Evolutionary conservation across 1,140 invertebrate species (phyloP).

Genomic region (Caerostris darwini): DNA sequence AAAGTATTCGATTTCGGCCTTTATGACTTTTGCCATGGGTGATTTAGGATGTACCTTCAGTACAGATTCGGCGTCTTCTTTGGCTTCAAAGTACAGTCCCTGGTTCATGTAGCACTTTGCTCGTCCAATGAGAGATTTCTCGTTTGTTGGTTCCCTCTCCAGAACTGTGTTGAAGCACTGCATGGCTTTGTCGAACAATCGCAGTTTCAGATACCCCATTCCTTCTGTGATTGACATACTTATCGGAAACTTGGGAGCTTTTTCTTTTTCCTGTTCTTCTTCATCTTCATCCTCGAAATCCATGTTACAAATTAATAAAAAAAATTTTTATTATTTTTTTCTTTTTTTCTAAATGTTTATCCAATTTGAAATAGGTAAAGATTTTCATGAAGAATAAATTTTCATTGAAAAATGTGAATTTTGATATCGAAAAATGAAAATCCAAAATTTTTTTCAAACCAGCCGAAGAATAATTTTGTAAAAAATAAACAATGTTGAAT

Average conservation of each 20-base stretch:
- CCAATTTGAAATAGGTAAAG: too few species aligned
- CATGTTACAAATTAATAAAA: not conserved
- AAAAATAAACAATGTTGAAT: too few species aligned
- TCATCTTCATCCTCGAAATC: not conserved
- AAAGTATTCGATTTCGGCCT: not conserved
- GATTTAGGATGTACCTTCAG: not conserved
- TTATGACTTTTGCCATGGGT: not conserved
- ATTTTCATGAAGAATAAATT: too few species aligned
- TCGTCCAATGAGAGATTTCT: not conserved
- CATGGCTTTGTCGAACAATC: not conserved
- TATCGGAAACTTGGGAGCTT: not conserved
- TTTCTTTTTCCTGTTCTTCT: not conserved
- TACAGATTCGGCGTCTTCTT: not conserved
- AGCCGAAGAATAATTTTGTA: too few species aligned
- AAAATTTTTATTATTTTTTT: not conserved
- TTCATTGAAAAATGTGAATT: too few species aligned
- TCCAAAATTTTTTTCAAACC: too few species aligned
- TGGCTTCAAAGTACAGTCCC: not conserved
- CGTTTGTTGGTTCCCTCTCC: not conserved
- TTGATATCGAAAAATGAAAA: too few species aligned
- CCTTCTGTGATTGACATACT: not conserved
- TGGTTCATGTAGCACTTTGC: not conserved
- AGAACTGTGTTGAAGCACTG: not conserved
- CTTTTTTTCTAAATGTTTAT: too few species aligned
- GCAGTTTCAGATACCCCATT: not conserved